A percentile compares a stretch with the other conserved stretches of the same genome.
Conservation (phyloP, 1,140 invertebrate species). For the Pachypeltis micranthus region DNA sequence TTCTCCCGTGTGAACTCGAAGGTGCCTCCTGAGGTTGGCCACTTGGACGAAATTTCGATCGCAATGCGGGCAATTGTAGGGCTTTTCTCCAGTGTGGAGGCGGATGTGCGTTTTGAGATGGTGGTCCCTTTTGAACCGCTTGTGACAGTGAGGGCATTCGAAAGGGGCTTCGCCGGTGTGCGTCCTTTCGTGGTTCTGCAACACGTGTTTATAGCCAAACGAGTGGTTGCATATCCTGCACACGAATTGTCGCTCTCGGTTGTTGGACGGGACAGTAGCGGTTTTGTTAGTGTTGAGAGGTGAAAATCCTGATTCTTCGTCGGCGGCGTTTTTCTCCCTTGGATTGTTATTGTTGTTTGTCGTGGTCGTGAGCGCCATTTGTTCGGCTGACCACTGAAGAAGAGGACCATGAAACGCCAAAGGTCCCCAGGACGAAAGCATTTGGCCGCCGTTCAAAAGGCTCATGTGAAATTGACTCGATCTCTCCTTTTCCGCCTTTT, state of each 20-base stretch:
- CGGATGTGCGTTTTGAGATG: conserved; percentile 88
- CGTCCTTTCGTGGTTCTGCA: conserved; percentile 91
- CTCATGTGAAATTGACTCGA: neutral
- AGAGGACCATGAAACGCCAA: conserved; percentile 1
- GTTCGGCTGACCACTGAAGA: conserved; percentile 3
- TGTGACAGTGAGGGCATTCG: conserved; percentile 86
- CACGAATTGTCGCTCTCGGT: conserved; percentile 65
- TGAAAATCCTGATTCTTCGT: neutral
- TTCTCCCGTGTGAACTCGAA: conserved; percentile 91
- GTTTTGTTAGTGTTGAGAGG: neutral
- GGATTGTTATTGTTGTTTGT: neutral
- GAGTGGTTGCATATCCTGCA: conserved; percentile 75
- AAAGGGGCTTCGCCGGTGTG: conserved; percentile 96
- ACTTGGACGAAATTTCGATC: conserved; percentile 87
- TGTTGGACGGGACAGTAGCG: neutral
- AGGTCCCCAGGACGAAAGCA: neutral
- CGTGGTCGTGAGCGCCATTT: neutral
- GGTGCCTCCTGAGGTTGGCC: conserved; percentile 82
- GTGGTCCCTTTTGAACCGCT: conserved; percentile 91
- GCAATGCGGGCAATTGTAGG: conserved; percentile 83
- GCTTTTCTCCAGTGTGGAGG: conserved; percentile 85
- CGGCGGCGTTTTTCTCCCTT: neutral
- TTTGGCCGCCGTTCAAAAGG: neutral
- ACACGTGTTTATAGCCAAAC: conserved; percentile 88
- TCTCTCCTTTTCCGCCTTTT: neutral